Percentiles rank a stretch among this genome's conserved stretches.
phyloP scores from a whole-genome alignment of 2,888 invertebrate genomes.

The Orthosia gothica region DNA sequence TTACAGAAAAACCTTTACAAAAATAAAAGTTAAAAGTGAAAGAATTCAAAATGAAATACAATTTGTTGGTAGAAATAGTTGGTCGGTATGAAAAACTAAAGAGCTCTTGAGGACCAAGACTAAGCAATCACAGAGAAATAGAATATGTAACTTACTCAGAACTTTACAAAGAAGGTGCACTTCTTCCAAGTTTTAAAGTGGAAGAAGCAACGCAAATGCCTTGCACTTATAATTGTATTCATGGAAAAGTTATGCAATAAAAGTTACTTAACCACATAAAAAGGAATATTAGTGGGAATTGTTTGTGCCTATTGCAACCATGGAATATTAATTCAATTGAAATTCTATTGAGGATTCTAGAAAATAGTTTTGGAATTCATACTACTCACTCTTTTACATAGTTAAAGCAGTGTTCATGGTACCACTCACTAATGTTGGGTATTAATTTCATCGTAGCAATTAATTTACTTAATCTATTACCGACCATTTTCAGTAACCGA shows the following conservation, averaged over 20 bases:
- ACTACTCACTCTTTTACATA: not conserved
- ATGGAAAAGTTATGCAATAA: constrained; percentile 39
- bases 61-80: not conserved
- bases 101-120: constrained; percentile 14
- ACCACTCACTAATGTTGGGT: not conserved
- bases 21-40: not conserved
- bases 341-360: not conserved
- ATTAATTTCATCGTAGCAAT: not conserved
- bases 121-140: constrained; percentile 53
- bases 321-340: not conserved
- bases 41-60: constrained; percentile 3
- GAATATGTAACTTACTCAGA: constrained; percentile 54
- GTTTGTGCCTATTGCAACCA: constrained; percentile 11
- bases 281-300: constrained; percentile 3
- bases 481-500: not conserved
- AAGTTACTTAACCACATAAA: constrained; percentile 25
- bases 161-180: constrained; percentile 51
- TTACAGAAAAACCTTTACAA: not conserved
- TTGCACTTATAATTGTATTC: constrained; percentile 56
- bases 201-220: constrained; percentile 46
- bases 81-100: constrained; percentile 38
- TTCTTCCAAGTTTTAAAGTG: constrained; percentile 44
- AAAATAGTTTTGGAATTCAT: not conserved
- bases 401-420: not conserved
- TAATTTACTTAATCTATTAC: not conserved